A percentile compares a stretch with the other conserved stretches of the same genome.
Conservation (phyloP, 2,113 vertebrate species). For the Pithys albifrons region DNA sequence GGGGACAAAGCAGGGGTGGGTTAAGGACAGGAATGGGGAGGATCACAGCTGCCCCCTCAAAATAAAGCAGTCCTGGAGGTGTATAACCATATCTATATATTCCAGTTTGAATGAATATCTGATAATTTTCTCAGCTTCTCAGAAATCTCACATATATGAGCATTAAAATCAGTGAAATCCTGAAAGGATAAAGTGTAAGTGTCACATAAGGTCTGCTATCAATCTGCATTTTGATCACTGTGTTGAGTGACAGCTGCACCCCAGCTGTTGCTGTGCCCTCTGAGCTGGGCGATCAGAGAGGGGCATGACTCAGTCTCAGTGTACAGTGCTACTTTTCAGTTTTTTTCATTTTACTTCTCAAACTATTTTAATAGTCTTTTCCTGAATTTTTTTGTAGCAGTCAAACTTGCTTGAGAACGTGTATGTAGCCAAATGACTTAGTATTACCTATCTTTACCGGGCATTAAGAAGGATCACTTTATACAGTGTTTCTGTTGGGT, state of each 20-base stretch:
- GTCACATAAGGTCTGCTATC: neutral
- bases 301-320: neutral
- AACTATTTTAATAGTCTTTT: neutral
- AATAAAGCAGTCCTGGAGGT: neutral
- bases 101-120: neutral
- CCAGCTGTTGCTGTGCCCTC: constrained; percentile 8
- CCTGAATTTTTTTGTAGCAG: neutral
- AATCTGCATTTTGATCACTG: constrained; percentile 21
- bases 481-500: neutral
- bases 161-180: neutral
- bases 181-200: neutral
- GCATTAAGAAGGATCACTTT: neutral
- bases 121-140: neutral
- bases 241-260: neutral
- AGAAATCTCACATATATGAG: neutral
- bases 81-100: neutral
- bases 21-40: neutral
- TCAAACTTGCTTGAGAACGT: neutral
- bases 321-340: neutral
- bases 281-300: neutral
- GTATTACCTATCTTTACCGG: neutral
- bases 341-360: neutral
- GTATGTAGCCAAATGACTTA: neutral
- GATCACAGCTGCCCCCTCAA: neutral
- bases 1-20: neutral